These are phyloP conservation scores for Drosophila suzukii DNA, from an alignment of 1,140 invertebrate genomes.

Conservation along the genomic window DNA sequence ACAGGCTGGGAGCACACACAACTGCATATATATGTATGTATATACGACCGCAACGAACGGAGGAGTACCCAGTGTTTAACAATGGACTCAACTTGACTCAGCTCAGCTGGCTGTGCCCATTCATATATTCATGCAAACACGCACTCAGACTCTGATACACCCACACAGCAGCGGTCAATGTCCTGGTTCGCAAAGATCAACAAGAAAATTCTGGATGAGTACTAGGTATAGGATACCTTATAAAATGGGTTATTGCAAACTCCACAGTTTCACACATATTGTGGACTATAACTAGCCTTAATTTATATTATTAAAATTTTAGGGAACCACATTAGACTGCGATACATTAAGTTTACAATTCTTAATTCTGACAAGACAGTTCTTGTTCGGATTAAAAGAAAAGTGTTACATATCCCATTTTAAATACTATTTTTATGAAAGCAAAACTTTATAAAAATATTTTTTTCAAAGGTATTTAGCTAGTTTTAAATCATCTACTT, in stretches of 20 bases:
- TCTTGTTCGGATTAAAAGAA: too few relatives aligned
- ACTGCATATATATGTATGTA: conserved; percentile 17
- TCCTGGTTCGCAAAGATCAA: neutral
- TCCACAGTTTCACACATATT: neutral
- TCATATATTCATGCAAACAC: conserved; percentile 65
- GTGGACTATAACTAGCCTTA: too few relatives aligned
- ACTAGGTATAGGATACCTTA: too few relatives aligned
- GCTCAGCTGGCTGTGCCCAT: conserved; percentile 64
- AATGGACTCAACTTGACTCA: conserved; percentile 65
- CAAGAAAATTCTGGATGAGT: neutral
- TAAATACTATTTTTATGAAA: too few relatives aligned
- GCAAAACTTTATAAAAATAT: too few relatives aligned
- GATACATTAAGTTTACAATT: too few relatives aligned
- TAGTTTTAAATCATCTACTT: too few relatives aligned
- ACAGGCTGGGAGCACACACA: conserved; percentile 45
- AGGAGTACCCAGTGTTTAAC: conserved; percentile 54
- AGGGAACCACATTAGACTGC: too few relatives aligned
- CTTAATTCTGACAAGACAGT: too few relatives aligned
- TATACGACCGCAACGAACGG: conserved; percentile 33
- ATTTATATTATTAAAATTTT: too few relatives aligned
- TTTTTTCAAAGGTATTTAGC: too few relatives aligned
- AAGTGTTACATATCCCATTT: too few relatives aligned
- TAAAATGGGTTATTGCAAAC: neutral
- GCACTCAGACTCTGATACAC: conserved; percentile 25
- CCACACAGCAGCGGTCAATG: conserved; percentile 29